A percentile compares a stretch with the other conserved stretches of the same genome.
These are phyloP conservation scores for Lasioglossum calceatum DNA, from an alignment of 2,888 invertebrate genomes.

Conservation along the genomic window DNA sequence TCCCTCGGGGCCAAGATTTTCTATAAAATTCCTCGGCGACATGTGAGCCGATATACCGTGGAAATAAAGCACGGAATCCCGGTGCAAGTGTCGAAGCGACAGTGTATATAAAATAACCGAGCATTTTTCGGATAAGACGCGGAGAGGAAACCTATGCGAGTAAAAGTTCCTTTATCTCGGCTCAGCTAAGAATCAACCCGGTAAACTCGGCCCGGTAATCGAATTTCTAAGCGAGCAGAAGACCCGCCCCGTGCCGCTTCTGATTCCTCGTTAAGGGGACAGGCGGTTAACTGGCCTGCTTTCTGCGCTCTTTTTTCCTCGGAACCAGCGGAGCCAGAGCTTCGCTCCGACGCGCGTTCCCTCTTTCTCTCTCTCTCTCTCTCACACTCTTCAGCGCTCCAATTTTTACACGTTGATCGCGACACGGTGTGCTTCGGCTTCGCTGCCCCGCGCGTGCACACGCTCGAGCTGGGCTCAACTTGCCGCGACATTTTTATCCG, in stretches of 20 bases:
- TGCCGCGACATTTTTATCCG: constrained; percentile 8
- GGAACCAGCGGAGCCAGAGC: not conserved
- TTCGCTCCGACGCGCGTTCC: not conserved
- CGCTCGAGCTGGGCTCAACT: not conserved
- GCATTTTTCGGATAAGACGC: constrained; percentile 31
- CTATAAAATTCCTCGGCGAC: constrained; percentile 42
- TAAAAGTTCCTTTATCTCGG: constrained; percentile 37
- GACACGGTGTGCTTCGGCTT: constrained; percentile 3
- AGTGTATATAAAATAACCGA: constrained; percentile 19
- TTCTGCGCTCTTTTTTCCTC: not conserved
- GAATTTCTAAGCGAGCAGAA: constrained; percentile 46
- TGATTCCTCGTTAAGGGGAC: constrained; percentile 43
- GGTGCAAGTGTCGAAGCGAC: constrained; percentile 3
- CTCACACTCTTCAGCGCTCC: not conserved
- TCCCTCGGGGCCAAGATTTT: not conserved
- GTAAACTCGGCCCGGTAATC: constrained; percentile 33
- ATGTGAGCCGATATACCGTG: constrained; percentile 26
- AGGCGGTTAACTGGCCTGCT: constrained; percentile 10
- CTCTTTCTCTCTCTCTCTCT: not conserved
- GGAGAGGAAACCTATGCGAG: constrained; percentile 18
- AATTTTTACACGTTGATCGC: constrained; percentile 16
- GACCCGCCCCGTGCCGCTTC: constrained; percentile 1
- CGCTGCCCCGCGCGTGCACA: not conserved
- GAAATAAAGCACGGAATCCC: constrained; percentile 31
- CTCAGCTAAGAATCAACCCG: not conserved